Evolutionary conservation across 2,888 invertebrate species (phyloP), one percentile per base, ranked within the genome.

Genomic region (Hecatera dysodea): DNA sequence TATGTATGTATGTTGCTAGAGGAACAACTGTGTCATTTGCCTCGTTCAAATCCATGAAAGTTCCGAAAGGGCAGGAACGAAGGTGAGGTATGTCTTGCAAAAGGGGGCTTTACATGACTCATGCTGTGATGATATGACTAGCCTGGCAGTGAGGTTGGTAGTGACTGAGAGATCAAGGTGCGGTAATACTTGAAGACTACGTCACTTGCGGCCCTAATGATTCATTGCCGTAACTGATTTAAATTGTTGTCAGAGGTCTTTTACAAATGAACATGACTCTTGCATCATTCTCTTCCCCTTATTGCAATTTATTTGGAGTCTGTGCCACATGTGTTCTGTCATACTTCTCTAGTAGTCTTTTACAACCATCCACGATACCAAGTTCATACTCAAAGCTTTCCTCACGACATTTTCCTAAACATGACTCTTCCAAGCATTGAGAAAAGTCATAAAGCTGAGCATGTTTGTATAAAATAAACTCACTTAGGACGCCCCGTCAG

Each of bases 201-300:
- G n/a, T 36, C 12, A 52, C n/a, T 42, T 24, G 9, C 55, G 36
- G 27, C 52, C 44, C 29, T 46, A 46, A 60, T 68, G 75, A 78
- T 75, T 80, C 53, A 60, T 44, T 19, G 33, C 42, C 29, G 24
- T 65, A 75, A 78, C 48, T 63, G 67, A 60, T 78, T 63, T 60
- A 59, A 78, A 75, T 65, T 29, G 46, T 19, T 57, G 75, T 61
- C 36, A 50, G 73, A 55, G 50, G 56, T 79, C 24, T 22, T 44
- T 39, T 7, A 50, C 50, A 57, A 55, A 57, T 44, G 53, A 53
- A 63, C 19, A 11, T 6, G 15, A 27, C 9, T 53, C 12, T n/a
- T 48, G n/a, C 48, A 22, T 24, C 5, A 22, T 50, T 5, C 15
- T 22, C 11, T 6, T 12, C n/a, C 15, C 6, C 7, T 55, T 29